Base-by-base conservation (phyloP, 92 coral and sea anemone species). In the Zoanthus solanderi region DNA sequence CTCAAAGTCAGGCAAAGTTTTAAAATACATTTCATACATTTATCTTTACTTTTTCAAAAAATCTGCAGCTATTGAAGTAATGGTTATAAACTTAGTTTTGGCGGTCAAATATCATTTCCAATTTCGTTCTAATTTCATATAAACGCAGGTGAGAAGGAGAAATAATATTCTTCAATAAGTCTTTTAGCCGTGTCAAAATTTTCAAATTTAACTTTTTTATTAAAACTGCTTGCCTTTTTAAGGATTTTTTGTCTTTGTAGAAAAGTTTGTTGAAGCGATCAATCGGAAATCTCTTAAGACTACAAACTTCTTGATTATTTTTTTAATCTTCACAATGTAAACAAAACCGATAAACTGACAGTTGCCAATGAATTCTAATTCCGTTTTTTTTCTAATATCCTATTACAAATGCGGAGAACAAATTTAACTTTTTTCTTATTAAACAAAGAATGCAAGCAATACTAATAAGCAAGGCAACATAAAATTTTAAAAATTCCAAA, bases 281-380 rank as follows among this genome's bases (percentile, higher is more conserved):
- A 81, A 65, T 47, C 47, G 14, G 84, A 65, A 81, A 81, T 65
- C 58, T 65, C 85, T 23, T 52, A 45, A 61, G 6, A 50, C 12
- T 50, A 42, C 30, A 31, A 81, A 10, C 10, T 81, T 30, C 75
- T 23, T 65, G 58, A 66, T 81, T 66, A 63, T 50, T 81, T 46
- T 48, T 34, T 63, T 18, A 32, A 66, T 45, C 60, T 42, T 80
- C 10, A 28, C 75, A 65, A 9, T 66, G 85, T 68, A 81, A 66
- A 81, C 60, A 66, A 81, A 37, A 79, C 72, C 44, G 73, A 54
- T 81, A 52, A 37, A 56, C 34, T 52, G 37, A 18, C 45, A 23
- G 53, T 5, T 53, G 37, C 23, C 84, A 56, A 57, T 17, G 53
- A 50, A 50, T 7, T 7, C 56, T 50, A 50, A 50, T 65, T 63